Conservation (phyloP, 1,140 invertebrate genomes). For the Luehdorfia chinensis region DNA sequence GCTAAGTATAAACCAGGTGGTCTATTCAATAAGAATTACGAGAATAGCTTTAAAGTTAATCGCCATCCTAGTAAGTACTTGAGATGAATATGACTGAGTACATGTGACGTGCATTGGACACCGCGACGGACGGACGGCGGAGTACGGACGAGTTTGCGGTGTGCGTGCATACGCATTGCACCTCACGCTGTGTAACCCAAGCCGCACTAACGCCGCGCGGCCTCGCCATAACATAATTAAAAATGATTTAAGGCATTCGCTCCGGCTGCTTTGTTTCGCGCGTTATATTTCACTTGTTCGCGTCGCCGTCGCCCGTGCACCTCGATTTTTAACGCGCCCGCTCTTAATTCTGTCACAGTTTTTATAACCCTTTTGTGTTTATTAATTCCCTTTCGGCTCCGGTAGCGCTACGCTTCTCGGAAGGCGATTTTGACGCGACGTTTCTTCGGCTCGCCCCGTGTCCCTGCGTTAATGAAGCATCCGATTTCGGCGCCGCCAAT, state of each 20-base stretch:
- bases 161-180: constrained; percentile 30
- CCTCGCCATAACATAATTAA: constrained; percentile 76
- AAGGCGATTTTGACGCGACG: constrained; percentile 64
- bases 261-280: constrained; percentile 76
- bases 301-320: constrained; percentile 52
- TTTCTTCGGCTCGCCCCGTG: constrained; percentile 56
- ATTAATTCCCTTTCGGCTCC: constrained; percentile 70
- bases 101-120: too few relatives aligned
- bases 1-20: constrained; percentile 3
- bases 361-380: constrained; percentile 74
- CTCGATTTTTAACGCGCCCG: constrained; percentile 64
- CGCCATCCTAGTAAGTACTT: too few relatives aligned
- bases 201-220: constrained; percentile 38
- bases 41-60: constrained; percentile 4
- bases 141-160: constrained; percentile 10
- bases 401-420: constrained; percentile 71
- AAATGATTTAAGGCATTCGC: constrained; percentile 77
- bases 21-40: constrained; percentile 2
- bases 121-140: too few relatives aligned
- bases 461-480: constrained; percentile 67
- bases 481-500: constrained; percentile 51
- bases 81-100: too few relatives aligned
- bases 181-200: constrained; percentile 65
- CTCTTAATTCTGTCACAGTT: constrained; percentile 75
- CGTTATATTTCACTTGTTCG: constrained; percentile 75